Evolutionary conservation across 2,888 invertebrate species (phyloP), one percentile per base, ranked within the genome.

Genomic region (Heliothis peltigera): DNA sequence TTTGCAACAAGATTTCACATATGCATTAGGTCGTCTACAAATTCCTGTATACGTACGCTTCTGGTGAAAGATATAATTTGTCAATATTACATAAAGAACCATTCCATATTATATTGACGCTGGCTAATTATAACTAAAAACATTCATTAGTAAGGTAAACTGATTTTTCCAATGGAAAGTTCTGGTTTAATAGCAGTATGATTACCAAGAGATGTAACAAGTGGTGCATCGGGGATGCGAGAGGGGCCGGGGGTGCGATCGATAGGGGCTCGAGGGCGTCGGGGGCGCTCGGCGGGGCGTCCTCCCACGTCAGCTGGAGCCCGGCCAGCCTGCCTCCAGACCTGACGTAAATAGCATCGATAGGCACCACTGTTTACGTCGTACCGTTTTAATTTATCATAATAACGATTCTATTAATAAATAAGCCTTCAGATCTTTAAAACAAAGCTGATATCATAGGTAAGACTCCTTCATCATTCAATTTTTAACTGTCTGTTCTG

Each of bases 211-310:
- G 89, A 89, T 87, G 91, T 92, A 92, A 92, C 92, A 92, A 92
- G 92, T 92, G 92, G 89, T 92, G 91, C 91, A 91, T 87, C 84
- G 82, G 83, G 81, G 83, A 83, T 87, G 88, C 85, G 86, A 77
- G 65, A 63, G 80, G 84, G 81, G 79, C 39, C 43, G 80, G 83
- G 78, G 80, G 76, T 64, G 75, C 82, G 85, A 85, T 86, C 85
- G 81, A 86, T 85, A 84, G 79, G 75, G 82, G 80, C 43, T 68
- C 70, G 76, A 74, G 77, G 62, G 79, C 67, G 81, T 77, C 66
- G 73, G 77, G 71, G 75, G 56, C 51, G 72, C 66, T 51, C 59
- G 70, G 77, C 75, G 73, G 74, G 69, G 66, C 58, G 73, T n/a
- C 77, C 84, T 70, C 84, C 83, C 83, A 80, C 84, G 86, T 84